Conservation (phyloP, 2,113 vertebrate species). For the Paramormyrops kingsleyae region DNA sequence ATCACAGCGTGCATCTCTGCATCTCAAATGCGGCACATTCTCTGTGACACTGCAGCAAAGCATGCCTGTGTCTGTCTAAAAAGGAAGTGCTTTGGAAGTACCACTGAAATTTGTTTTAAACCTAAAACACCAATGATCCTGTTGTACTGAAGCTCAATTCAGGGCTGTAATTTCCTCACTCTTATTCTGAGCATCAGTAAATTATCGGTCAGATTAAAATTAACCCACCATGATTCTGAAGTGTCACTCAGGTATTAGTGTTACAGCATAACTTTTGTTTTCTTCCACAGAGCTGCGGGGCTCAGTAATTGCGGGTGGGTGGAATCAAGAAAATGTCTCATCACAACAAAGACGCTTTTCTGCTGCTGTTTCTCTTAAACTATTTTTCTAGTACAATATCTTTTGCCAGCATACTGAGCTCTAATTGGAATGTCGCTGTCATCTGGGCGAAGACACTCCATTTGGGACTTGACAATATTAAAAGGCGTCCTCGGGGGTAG, state of each 20-base stretch:
- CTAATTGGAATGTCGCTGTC: constrained; percentile 26
- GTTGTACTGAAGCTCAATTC: not conserved
- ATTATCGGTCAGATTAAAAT: not conserved
- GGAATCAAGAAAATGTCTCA: not conserved
- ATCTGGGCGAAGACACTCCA: not conserved
- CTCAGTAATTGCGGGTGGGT: not conserved
- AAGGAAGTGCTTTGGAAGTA: not conserved
- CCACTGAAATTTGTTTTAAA: not conserved
- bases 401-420: not conserved
- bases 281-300: not conserved
- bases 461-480: constrained; percentile 18
- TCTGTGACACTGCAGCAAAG: not conserved
- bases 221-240: not conserved
- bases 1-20: not conserved
- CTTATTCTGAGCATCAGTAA: not conserved
- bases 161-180: not conserved
- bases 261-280: not conserved
- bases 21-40: not conserved
- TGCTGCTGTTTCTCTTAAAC: not conserved
- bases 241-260: not conserved
- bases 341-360: not conserved
- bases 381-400: constrained; percentile 7
- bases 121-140: not conserved
- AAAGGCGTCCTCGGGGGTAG: constrained; percentile 2
- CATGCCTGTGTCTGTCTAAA: not conserved